phyloP scores from a whole-genome alignment of 2,113 vertebrate species.

The Pseudopodoces humilis region DNA sequence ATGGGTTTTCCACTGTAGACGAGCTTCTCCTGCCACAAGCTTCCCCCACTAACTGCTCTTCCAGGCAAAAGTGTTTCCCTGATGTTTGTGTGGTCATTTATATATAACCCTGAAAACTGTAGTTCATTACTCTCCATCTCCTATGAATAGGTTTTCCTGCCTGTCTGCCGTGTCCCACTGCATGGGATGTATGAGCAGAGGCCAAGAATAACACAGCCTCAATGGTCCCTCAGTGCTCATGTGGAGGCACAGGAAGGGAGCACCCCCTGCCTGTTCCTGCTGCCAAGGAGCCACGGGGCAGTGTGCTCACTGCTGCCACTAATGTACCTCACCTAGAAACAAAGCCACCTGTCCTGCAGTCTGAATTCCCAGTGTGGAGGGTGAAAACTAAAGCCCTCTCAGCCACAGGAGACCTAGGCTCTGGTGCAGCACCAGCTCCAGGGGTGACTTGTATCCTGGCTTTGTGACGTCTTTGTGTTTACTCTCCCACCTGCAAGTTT shows the following conservation, averaged over 20 bases:
- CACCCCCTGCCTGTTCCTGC: neutral
- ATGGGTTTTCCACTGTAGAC: neutral
- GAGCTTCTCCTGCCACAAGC: neutral
- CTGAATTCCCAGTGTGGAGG: neutral
- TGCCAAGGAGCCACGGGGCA: neutral
- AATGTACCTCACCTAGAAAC: neutral
- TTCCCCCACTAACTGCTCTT: neutral
- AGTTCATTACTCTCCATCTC: slow-evolving; percentile 17
- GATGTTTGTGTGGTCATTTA: neutral
- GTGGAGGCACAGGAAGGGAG: neutral
- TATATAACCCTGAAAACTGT: neutral
- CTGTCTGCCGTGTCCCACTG: neutral
- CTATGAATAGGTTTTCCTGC: slow-evolving; percentile 22
- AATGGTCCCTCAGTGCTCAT: slow-evolving; percentile 30
- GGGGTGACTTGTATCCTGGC: neutral
- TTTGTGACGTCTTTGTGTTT: neutral
- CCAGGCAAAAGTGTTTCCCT: neutral
- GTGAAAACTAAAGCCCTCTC: neutral
- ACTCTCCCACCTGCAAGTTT: neutral
- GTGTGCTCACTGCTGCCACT: neutral
- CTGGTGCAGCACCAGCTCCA: neutral
- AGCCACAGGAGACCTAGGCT: neutral
- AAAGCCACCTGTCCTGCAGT: neutral
- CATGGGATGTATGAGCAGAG: neutral
- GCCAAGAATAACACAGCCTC: slow-evolving; percentile 64